Base-by-base conservation (phyloP, 1,140 invertebrate genomes). In the Camponotus vicinus region DNA sequence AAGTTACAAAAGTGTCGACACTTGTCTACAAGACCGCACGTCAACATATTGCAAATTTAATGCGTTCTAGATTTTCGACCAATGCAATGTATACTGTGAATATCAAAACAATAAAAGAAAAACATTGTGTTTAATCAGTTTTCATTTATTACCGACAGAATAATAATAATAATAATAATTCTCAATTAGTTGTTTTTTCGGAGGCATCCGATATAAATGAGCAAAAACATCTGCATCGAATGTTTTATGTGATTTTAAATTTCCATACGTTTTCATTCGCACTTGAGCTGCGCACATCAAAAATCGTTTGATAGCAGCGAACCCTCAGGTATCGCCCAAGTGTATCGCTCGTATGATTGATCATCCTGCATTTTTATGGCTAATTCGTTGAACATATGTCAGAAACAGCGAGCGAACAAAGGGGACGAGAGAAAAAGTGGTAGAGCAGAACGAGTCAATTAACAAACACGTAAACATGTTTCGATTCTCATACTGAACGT, bases 291-390 rank as follows among this genome's bases (percentile, higher is more conserved):
- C 4, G 69, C 32, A 2, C 69, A 40, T 75, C 69, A 83, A 63
- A 83, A 75, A 61, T 15, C n/a, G 55, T 40, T 37, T 13, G 69
- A 73, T 75, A 75, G 52, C 69, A 75, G 52, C 69, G 27, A 57
- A 63, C 42, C 7, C 42, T 37, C 7, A 8, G 27, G 32, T 80
- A 49, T 27, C 27, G 27, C 18, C 52, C 79, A 4, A 73, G 57
- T 63, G 55, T 63, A 75, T 83, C 79, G 59, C 69, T 42, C 69
- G 32, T 61, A 75, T 83, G 57, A 83, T 83, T 61, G 79, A 83
- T 83, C 55, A 75, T 83, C n/a, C 79, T 40, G 55, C 40, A 75
- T 83, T 83, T 83, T 83, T 83, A 57, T 55, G 55, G 42, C 40
- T 83, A 59, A 75, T 83, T 83, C 79, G 40, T 18, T 61, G 18